These are phyloP conservation scores for Hetaerina titia DNA, from an alignment of 2,888 invertebrate species.

Conservation along the genomic window DNA sequence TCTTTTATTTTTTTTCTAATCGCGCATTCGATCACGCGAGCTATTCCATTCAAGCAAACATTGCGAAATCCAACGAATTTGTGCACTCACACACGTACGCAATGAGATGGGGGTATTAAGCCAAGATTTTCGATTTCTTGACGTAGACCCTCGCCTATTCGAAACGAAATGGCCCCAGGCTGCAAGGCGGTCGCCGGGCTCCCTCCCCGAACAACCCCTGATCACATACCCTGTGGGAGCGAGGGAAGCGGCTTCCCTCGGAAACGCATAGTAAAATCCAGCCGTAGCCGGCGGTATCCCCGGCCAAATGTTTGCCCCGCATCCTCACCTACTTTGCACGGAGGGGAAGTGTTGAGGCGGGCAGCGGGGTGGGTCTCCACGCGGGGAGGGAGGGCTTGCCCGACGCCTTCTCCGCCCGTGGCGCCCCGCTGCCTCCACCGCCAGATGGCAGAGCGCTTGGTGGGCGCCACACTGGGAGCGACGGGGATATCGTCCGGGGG, in stretches of 20 bases:
- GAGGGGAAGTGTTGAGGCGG: background rate
- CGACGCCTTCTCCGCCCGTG: background rate
- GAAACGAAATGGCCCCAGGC: too few relatives aligned
- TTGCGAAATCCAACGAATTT: background rate
- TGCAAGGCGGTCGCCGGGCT: background rate
- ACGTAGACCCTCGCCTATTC: background rate
- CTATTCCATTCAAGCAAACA: background rate
- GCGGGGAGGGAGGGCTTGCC: background rate
- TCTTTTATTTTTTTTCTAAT: background rate
- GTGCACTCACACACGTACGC: background rate
- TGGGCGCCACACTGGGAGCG: background rate
- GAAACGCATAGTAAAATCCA: background rate
- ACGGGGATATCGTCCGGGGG: too few relatives aligned
- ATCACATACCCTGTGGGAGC: background rate
- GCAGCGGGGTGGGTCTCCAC: background rate
- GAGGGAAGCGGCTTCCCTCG: background rate
- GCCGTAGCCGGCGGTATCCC: background rate
- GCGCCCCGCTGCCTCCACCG: background rate
- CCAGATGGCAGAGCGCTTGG: background rate
- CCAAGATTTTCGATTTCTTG: background rate
- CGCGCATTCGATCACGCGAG: background rate
- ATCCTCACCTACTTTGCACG: background rate
- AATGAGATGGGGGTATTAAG: background rate
- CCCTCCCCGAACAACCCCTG: background rate
- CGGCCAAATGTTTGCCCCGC: background rate